Evolutionary conservation across 2,888 invertebrate genomes (phyloP).

Genomic region (Trimorus sp.): DNA sequence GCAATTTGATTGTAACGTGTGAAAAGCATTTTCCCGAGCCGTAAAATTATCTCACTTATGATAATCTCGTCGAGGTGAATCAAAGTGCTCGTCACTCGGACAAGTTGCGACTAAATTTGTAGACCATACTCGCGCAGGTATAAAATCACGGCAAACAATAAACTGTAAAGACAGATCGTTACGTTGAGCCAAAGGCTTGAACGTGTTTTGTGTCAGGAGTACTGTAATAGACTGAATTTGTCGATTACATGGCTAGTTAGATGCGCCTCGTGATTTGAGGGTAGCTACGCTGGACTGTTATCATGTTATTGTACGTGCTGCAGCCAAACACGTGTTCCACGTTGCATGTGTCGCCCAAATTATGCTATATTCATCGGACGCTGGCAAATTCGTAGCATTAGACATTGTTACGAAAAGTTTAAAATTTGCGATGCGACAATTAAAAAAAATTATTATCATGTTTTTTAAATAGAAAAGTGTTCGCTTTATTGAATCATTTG

Average conservation of each 20-base stretch:
- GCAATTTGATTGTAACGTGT: no score
- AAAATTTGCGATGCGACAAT: background rate
- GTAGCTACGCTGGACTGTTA: conserved; percentile 72
- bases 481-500: no score
- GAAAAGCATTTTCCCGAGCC: background rate
- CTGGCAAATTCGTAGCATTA: background rate
- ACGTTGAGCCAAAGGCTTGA: conserved; percentile 35
- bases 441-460: background rate
- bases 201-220: conserved; percentile 58
- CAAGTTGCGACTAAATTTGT: conserved; percentile 32
- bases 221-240: conserved; percentile 76
- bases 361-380: conserved; percentile 19
- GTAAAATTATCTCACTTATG: conserved; percentile 23
- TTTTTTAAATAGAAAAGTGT: no score
- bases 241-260: conserved; percentile 81
- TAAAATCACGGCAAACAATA: conserved; percentile 56
- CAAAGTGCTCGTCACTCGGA: conserved; percentile 17
- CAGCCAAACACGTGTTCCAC: conserved; percentile 54
- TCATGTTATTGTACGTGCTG: conserved; percentile 57
- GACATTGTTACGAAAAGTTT: background rate
- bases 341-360: conserved; percentile 47
- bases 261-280: conserved; percentile 78
- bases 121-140: conserved; percentile 19
- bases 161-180: conserved; percentile 58
- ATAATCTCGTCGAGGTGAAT: conserved; percentile 14